A percentile compares a stretch with the other conserved stretches of the same genome.
Conservation (phyloP, 2,113 vertebrate genomes). For the Recurvirostra avosetta region DNA sequence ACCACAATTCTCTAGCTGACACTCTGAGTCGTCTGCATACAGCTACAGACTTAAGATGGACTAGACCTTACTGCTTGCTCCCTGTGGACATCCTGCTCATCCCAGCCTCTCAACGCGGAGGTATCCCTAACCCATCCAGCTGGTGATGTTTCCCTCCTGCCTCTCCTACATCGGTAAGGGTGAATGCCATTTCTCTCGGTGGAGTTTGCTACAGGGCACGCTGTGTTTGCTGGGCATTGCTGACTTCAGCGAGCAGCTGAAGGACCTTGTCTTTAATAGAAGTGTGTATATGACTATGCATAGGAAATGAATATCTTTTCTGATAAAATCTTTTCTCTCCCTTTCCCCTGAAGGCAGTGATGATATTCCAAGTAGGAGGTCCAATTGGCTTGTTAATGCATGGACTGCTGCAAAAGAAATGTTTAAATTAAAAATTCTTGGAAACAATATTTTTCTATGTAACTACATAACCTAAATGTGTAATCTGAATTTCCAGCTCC, state of each 20-base stretch:
- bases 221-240: neutral
- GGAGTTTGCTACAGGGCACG: neutral
- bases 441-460: neutral
- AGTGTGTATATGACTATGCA: neutral
- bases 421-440: neutral
- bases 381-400: neutral
- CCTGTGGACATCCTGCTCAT: neutral
- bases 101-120: fast-evolving
- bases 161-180: no score
- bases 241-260: neutral
- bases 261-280: neutral
- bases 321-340: neutral
- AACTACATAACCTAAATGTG: neutral
- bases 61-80: neutral
- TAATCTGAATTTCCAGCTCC: neutral
- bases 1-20: neutral
- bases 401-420: neutral
- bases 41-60: neutral
- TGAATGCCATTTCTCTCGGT: neutral
- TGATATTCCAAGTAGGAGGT: neutral
- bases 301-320: neutral
- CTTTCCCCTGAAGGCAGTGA: neutral
- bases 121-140: neutral
- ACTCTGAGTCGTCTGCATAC: neutral
- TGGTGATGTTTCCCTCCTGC: neutral